phyloP scores from a whole-genome alignment of 2,113 vertebrate genomes.

The Cyphomyrus discorhynchus region DNA sequence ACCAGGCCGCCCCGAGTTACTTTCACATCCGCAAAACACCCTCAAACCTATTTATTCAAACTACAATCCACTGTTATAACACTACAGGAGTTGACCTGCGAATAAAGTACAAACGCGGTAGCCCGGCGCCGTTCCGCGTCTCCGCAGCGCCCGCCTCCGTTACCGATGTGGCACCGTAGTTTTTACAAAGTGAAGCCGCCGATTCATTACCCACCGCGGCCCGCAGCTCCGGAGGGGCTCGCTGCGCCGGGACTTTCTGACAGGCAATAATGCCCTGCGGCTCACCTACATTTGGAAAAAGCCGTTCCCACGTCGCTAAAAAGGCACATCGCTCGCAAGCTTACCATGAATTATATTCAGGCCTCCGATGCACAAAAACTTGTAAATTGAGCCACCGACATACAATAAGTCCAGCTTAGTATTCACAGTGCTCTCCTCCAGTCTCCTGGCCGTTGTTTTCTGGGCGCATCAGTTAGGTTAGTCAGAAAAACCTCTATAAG shows the following conservation, averaged over 20 bases:
- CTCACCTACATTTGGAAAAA: background rate
- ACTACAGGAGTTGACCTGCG: background rate
- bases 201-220: background rate
- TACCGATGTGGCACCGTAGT: background rate
- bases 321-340: background rate
- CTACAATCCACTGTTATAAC: background rate
- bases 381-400: background rate
- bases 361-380: background rate
- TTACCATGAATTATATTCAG: slow-evolving; percentile 41
- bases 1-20: slow-evolving; percentile 9
- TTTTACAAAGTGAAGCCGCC: background rate
- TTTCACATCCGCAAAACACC: slow-evolving; percentile 8
- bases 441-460: slow-evolving; percentile 23
- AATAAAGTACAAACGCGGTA: background rate
- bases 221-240: background rate
- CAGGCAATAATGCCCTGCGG: background rate
- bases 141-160: background rate
- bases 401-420: slow-evolving; percentile 7
- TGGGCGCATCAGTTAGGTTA: slow-evolving; percentile 20
- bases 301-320: background rate
- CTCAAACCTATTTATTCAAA: background rate
- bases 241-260: slow-evolving; percentile 19
- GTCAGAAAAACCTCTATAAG: slow-evolving; percentile 19
- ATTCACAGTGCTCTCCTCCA: slow-evolving; percentile 24
- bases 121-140: too few species aligned